Base-by-base conservation (phyloP, 92 coral and sea anemone species). In the Nematostella vectensis region DNA sequence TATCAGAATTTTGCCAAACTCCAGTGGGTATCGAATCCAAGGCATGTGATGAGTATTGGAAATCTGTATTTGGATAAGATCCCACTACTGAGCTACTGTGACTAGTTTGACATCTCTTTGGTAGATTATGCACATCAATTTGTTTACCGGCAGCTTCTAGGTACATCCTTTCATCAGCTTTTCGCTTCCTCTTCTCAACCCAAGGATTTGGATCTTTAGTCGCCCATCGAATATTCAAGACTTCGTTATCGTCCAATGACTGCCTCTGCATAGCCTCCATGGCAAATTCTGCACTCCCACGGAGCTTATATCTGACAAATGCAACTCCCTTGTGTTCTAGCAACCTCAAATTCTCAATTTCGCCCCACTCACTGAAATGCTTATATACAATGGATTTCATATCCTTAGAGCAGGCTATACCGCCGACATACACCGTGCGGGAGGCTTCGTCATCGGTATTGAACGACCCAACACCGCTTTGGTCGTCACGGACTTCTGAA, bases 191-290 rank as follows among this genome's bases (percentile, higher is more conserved):
- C 37, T 71, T 81, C 22, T 51, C 58, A 43, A 68, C 75, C 88
- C 88, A 75, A 0, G 95, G 95, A 21, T 85, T 85, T 3, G 95
- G 88, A 48, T 85, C 88, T 29, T 69, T 49, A 25, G 88, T 80
- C 0, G 95, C 95, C 95, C 95, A 85, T 12, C 95, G 74, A 2
- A 85, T 55, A 39, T 85, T 85, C 48, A 80, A 30, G 20, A 76
- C 70, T 48, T 85, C 95, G 48, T 55, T 43, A 22, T 76, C 67
- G 40, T 85, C 78, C 3, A 85, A 59, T 27, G 83, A 67, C 54
- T 85, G 95, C 44, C 67, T 61, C 48, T 85, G 88, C 95, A 85
- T 85, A 1, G 95, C 83, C 59, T 85, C 95, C 63, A 71, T 70
- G 12, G 88, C 88, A 67, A 85, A 85, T 31, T 85, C 95, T 10